Base-by-base conservation (phyloP, 2,113 vertebrate species). In the Ochotona princeps region DNA sequence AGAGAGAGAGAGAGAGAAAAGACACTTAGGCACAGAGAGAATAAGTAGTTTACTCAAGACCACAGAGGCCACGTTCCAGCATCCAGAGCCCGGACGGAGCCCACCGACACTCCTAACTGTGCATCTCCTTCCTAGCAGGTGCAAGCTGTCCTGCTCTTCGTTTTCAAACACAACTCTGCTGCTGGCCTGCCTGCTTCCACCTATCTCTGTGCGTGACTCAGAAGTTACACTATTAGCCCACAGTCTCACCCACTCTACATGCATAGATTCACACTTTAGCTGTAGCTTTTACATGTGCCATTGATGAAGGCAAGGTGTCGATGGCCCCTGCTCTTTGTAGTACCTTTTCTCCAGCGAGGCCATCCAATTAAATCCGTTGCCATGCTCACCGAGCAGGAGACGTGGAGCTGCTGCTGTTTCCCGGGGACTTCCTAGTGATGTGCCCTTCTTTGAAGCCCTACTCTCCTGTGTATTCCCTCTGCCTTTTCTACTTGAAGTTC, bases 261-360 rank as follows among this genome's bases (percentile, higher is more conserved):
- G 65, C 44, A 85, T 90, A 66, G 72, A 67, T 73, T n/a, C 83
- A 17, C 67, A 25, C 44, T 79, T 44, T 18, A n/a, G 30, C 26
- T 72, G 9, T 4, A 61, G 70, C 21, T 70, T 88, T 86, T 61
- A 80, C 28, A 70, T 32, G 13, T 81, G 72, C 57, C 18, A n/a
- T 5, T 66, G 79, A 86, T 47, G 63, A 76, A 80, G 70, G 66
- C 47, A 83, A 83, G 60, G 14, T 14, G 12, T 86, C n/a, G n/a
- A 57, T 69, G 81, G 86, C 23, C 32, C 25, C 25, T 85, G 5
- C 32, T 89, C 65, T 60, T 84, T 32, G 74, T 61, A 57, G 47
- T 63, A 32, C 49, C 15, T 93, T 84, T 86, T 94, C 70, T 90
- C 54, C 57, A 80, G 35, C 57, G 69, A 81, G 88, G 35, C 60